Percentiles rank a stretch among this genome's conserved stretches.
phyloP scores from a whole-genome alignment of 2,797 vertebrate species.

The Sebastes trivittatus region DNA sequence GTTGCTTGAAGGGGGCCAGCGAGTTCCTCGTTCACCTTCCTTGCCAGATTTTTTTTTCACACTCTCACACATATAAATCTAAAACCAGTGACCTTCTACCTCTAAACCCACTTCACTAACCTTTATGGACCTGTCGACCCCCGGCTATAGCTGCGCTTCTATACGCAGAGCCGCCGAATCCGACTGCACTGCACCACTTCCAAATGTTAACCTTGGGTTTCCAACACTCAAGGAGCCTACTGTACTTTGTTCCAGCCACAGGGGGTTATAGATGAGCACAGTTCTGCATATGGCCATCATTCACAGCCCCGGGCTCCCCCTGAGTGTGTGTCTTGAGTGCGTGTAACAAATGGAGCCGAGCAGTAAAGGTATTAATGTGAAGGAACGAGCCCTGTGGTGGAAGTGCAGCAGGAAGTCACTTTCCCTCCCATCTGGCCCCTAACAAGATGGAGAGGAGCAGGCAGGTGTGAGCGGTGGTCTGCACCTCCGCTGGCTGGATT shows the following conservation, averaged over 20 bases:
- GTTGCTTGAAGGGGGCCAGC: background rate
- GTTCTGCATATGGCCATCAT: slow-evolving; percentile 81
- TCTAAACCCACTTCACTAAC: slow-evolving; percentile 31
- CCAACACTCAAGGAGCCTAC: slow-evolving; percentile 65
- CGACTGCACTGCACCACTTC: slow-evolving; percentile 52
- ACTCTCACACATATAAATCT: background rate
- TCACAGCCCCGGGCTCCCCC: slow-evolving; percentile 77
- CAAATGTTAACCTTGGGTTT: slow-evolving; percentile 73
- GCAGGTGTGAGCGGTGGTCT: slow-evolving; percentile 67
- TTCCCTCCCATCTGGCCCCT: slow-evolving; percentile 71
- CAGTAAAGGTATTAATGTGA: slow-evolving; percentile 75
- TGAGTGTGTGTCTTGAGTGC: slow-evolving; percentile 72
- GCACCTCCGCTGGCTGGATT: slow-evolving; percentile 67
- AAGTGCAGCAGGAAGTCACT: slow-evolving; percentile 76
- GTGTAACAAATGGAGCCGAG: slow-evolving; percentile 73
- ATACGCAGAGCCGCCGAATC: slow-evolving; percentile 17
- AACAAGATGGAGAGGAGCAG: slow-evolving; percentile 74
- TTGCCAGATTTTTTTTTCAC: slow-evolving; percentile 1
- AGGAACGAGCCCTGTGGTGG: slow-evolving; percentile 68
- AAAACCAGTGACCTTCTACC: slow-evolving; percentile 35
- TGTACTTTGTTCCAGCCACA: slow-evolving; percentile 74
- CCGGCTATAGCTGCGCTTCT: background rate
- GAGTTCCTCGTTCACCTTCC: slow-evolving; percentile 1
- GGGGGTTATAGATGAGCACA: slow-evolving; percentile 73
- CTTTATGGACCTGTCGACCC: slow-evolving; percentile 10